These are phyloP conservation scores for Lutjanus erythropterus DNA, from an alignment of 2,113 vertebrate species.

Conservation along the genomic window DNA sequence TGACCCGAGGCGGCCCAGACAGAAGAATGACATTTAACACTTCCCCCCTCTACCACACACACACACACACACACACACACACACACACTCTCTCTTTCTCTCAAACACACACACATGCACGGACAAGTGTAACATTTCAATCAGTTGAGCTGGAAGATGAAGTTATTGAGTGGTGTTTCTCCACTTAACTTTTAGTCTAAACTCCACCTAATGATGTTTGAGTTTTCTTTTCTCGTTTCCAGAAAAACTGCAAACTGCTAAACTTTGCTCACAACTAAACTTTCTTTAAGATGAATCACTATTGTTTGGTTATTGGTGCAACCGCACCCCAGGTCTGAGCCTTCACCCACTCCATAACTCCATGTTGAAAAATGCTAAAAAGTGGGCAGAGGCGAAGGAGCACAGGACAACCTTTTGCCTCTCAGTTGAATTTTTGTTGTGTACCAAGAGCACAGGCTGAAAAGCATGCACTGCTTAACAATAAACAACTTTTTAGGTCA, in stretches of 20 bases:
- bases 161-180: neutral
- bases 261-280: neutral
- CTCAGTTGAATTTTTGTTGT: too few species aligned
- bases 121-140: neutral
- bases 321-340: too few species aligned
- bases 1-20: slow-evolving; percentile 53
- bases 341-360: too few species aligned
- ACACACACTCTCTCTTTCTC: neutral
- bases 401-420: too few species aligned
- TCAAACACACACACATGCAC: neutral
- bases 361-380: too few species aligned
- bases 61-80: slow-evolving; percentile 7
- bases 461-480: too few species aligned
- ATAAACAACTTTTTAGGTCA: too few species aligned
- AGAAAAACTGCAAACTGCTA: neutral
- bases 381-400: too few species aligned
- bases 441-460: too few species aligned
- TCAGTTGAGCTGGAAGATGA: neutral
- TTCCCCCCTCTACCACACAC: neutral
- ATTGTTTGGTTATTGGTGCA: too few species aligned
- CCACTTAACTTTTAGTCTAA: neutral
- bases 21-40: slow-evolving; percentile 59
- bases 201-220: neutral
- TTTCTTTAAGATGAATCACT: too few species aligned
- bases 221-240: neutral